Conservation (phyloP, 1,140 invertebrate species). For the Drosophila yakuba region DNA sequence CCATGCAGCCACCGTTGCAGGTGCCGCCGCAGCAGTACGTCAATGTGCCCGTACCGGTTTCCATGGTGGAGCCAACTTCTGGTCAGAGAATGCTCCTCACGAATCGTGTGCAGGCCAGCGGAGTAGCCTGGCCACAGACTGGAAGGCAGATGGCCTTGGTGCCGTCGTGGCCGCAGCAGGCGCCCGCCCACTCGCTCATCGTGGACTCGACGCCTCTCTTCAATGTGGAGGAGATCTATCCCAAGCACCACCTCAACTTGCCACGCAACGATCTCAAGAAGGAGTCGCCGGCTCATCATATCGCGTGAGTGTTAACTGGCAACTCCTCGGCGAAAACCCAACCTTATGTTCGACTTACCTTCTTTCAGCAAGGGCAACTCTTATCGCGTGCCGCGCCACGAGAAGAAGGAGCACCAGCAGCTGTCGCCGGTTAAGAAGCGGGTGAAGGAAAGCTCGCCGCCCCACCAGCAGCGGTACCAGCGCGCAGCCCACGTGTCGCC, state of each 20-base stretch:
- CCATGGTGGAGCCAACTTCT: conserved; percentile 91
- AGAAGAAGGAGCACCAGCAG: conserved; percentile 96
- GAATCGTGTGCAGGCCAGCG: conserved; percentile 90
- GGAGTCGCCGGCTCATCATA: conserved; percentile 84
- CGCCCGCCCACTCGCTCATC: conserved; percentile 91
- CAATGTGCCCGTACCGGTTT: conserved; percentile 89
- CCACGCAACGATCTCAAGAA: conserved; percentile 84
- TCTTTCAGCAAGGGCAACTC: conserved; percentile 78
- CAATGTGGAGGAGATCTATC: conserved; percentile 86
- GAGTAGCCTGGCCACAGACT: conserved; percentile 90
- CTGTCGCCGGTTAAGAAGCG: conserved; percentile 98
- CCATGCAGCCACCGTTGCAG: conserved; percentile 86
- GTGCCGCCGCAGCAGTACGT: conserved; percentile 93
- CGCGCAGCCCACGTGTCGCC: conserved; percentile 85
- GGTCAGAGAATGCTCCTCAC: conserved; percentile 89
- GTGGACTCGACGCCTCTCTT: conserved; percentile 91
- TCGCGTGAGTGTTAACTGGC: conserved; percentile 65
- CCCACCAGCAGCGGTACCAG: conserved; percentile 87
- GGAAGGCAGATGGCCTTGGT: conserved; percentile 93
- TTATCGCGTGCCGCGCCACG: conserved; percentile 86
- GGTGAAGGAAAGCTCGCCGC: conserved; percentile 98
- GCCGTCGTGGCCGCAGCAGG: conserved; percentile 94
- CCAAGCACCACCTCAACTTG: conserved; percentile 84
- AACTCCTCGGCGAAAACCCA: background rate
- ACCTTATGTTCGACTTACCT: background rate